Evolutionary conservation across 2,797 vertebrate genomes (phyloP).

Genomic region (Ibycter americanus): DNA sequence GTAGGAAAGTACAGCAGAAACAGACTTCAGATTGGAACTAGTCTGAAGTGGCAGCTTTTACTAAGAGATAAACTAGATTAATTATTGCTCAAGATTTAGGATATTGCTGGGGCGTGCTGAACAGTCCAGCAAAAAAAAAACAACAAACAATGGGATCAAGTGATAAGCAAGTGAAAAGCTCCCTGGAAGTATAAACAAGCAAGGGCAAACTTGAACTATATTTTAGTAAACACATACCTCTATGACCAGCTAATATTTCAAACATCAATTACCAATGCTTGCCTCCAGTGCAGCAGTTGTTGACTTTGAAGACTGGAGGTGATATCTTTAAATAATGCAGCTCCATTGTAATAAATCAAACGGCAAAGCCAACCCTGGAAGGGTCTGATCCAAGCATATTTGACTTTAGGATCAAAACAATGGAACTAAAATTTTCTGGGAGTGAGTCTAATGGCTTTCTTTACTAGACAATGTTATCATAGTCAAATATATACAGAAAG

Average conservation of each 20-base stretch:
- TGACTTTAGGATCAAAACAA: slow-evolving; percentile 34
- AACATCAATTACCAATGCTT: neutral
- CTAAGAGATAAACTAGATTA: slow-evolving; percentile 1
- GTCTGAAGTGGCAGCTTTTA: neutral
- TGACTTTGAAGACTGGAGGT: slow-evolving; percentile 59
- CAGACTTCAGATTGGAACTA: neutral
- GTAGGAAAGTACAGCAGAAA: neutral
- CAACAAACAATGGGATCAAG: neutral
- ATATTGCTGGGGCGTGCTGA: neutral
- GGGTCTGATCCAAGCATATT: neutral
- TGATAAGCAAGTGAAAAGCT: slow-evolving; percentile 7
- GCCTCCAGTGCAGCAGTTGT: neutral
- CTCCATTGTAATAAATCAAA: neutral
- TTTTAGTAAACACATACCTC: neutral
- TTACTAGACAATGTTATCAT: slow-evolving; percentile 23
- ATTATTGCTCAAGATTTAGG: neutral
- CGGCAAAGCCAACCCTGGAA: neutral
- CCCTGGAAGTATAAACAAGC: neutral
- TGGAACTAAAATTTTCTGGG: neutral
- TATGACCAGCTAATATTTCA: neutral
- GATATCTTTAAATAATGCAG: neutral
- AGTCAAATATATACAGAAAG: neutral
- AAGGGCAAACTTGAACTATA: neutral
- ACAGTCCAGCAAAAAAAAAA: neutral
- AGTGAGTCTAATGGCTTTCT: neutral